A percentile compares a stretch with the other conserved stretches of the same genome.
Evolutionary conservation across 1,140 invertebrate species (phyloP).

Genomic region (Neodiprion fabricii): DNA sequence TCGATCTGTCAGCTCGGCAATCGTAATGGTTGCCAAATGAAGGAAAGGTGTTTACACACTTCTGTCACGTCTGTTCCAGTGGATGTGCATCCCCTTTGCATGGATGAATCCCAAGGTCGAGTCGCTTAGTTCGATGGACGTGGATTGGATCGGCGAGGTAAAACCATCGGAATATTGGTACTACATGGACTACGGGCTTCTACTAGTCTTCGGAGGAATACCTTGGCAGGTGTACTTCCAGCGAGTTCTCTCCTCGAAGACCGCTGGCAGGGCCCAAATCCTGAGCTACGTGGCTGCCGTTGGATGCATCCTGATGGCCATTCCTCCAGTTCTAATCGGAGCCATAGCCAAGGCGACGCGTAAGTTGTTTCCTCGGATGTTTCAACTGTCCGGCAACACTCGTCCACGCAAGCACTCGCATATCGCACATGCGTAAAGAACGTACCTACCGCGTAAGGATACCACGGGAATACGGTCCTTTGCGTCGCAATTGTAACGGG

Average conservation of each 20-base stretch:
- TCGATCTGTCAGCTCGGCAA: not conserved
- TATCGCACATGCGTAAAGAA: not conserved
- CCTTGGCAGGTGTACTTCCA: slow-evolving; percentile 99
- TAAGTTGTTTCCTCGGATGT: slow-evolving; percentile 57
- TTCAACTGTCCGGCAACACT: too few relatives aligned
- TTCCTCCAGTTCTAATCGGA: slow-evolving; percentile 95
- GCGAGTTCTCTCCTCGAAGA: slow-evolving; percentile 94
- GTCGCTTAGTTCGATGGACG: slow-evolving; percentile 78
- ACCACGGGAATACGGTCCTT: slow-evolving; percentile 2
- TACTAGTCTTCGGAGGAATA: slow-evolving; percentile 96
- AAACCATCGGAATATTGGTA: slow-evolving; percentile 76
- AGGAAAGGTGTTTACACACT: too few relatives aligned
- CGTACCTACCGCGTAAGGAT: not conserved
- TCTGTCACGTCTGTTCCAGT: slow-evolving; percentile 63
- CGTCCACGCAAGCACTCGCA: too few relatives aligned
- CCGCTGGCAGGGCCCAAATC: slow-evolving; percentile 89
- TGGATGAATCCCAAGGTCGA: slow-evolving; percentile 84
- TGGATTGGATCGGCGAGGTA: slow-evolving; percentile 89
- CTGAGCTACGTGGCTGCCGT: slow-evolving; percentile 96
- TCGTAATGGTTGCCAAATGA: too few relatives aligned
- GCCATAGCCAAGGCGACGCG: slow-evolving; percentile 94
- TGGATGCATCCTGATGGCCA: slow-evolving; percentile 95
- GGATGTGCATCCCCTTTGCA: slow-evolving; percentile 98
- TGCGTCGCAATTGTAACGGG: slow-evolving; percentile 26
- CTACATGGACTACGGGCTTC: slow-evolving; percentile 90